Base-by-base conservation (phyloP, 1,140 invertebrate species). In the Thalassaphorura encarpata region DNA sequence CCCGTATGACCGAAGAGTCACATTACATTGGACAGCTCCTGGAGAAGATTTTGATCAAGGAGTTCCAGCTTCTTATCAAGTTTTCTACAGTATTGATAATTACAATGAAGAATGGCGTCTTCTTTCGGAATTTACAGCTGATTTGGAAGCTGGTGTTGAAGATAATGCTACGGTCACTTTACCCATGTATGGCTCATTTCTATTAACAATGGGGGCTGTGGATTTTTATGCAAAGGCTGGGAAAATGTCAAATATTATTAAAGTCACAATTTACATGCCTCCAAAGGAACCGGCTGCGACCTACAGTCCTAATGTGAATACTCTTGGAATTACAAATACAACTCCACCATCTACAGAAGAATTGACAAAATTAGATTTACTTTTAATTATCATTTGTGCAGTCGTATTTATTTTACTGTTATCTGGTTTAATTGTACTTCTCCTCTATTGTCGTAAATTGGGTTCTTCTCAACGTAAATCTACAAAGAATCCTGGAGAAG, bases 11-110 rank as follows among this genome's bases (percentile, higher is more conserved):
- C 61, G 69, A 42, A 60, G 54, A 39, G 40, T 60, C 5, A 46
- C 54, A 18, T 63, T 80, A 1, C 67, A 66, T 1, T 80, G 77
- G 77, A 78, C 76, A 3, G 73, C 77, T 15, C 77, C 77, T 3
- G 78, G 69, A 18, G 59, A 68, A 73, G 62, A 76, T 74, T 54
- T 60, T 40, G 63, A 65, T 31, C 60, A 65, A 50, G 63, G 63
- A 21, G 53, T 65, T 8, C 19, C 48, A 18, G 45, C 55, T 24
- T 60, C 57, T 15, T 63, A 63, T 36, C 50, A 55, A 52, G 54
- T 63, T 28, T 60, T 48, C 46, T 54, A 45, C 36, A 29, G 50
- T 23, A 18, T 40, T 6, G 60, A 62, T 41, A 54, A 49, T 18
- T 11, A 19, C 16, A 61, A 61, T 43, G 59, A 57, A 40, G 51